phyloP scores from a whole-genome alignment of 2,113 vertebrate genomes.

The Brienomyrus longianalis region DNA sequence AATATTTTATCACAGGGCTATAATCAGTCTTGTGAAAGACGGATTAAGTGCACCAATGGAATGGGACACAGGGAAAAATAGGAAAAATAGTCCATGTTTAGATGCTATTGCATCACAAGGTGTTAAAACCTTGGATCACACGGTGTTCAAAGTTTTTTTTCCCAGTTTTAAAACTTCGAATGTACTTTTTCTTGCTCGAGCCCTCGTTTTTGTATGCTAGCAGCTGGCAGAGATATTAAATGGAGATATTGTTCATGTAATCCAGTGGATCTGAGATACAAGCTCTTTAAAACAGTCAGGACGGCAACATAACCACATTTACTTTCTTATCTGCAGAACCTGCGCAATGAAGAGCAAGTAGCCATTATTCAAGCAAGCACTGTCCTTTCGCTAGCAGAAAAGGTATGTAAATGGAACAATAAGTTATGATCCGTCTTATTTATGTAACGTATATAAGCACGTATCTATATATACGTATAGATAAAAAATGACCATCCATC shows the following conservation, averaged over 20 bases:
- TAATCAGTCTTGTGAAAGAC: not conserved
- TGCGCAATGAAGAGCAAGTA: conserved; percentile 97
- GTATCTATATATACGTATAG: not conserved
- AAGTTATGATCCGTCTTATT: not conserved
- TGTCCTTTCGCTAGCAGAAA: conserved; percentile 91
- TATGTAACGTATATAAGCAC: not conserved
- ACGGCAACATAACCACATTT: not conserved
- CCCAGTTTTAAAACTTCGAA: not conserved
- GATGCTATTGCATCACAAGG: not conserved
- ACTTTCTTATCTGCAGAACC: conserved; percentile 64
- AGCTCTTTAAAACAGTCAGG: not conserved
- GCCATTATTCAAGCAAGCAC: conserved; percentile 98
- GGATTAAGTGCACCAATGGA: not conserved
- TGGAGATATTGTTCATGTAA: not conserved
- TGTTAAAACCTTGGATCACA: not conserved
- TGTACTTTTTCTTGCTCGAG: not conserved
- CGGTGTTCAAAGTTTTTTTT: not conserved
- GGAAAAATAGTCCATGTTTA: not conserved
- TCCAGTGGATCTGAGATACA: not conserved
- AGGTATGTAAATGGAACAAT: conserved; percentile 63
- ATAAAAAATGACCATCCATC: not conserved
- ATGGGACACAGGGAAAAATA: not conserved
- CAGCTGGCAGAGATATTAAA: not conserved
- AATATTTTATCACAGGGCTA: not conserved
- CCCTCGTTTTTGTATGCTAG: not conserved